These are phyloP conservation scores for Polypedilum vanderplanki DNA, from an alignment of 1,140 invertebrate species.

Conservation along the genomic window DNA sequence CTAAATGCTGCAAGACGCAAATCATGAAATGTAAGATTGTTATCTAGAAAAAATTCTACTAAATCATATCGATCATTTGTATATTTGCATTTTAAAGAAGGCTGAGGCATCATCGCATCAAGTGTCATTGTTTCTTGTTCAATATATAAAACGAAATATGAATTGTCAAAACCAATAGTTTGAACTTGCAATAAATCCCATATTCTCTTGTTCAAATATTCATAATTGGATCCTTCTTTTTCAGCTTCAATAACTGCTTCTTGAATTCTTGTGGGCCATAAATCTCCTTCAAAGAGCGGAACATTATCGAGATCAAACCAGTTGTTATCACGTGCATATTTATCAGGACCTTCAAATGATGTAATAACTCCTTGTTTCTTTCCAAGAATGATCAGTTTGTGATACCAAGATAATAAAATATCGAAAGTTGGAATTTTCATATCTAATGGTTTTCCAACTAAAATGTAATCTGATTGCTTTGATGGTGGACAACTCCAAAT, in stretches of 20 bases:
- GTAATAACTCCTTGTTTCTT: background rate
- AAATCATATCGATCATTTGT: background rate
- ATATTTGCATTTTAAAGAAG: background rate
- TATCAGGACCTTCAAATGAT: background rate
- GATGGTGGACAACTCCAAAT: conserved; percentile 16
- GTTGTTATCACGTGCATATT: background rate
- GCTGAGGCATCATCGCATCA: background rate
- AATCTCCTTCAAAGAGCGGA: background rate
- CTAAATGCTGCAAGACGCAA: background rate
- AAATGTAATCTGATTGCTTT: background rate
- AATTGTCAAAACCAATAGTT: background rate
- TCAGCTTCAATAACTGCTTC: background rate
- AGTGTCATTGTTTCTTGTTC: background rate
- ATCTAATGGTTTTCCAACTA: background rate
- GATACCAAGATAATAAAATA: background rate
- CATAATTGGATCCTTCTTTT: background rate
- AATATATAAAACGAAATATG: background rate
- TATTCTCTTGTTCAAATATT: background rate
- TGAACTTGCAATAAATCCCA: background rate
- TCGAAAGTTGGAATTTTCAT: conserved; percentile 2
- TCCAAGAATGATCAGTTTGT: background rate
- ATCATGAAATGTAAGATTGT: background rate
- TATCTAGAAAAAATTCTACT: background rate
- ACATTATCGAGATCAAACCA: background rate
- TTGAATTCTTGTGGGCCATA: background rate